Evolutionary conservation across 2,113 vertebrate species (phyloP).

Genomic region (Butorides virescens): DNA sequence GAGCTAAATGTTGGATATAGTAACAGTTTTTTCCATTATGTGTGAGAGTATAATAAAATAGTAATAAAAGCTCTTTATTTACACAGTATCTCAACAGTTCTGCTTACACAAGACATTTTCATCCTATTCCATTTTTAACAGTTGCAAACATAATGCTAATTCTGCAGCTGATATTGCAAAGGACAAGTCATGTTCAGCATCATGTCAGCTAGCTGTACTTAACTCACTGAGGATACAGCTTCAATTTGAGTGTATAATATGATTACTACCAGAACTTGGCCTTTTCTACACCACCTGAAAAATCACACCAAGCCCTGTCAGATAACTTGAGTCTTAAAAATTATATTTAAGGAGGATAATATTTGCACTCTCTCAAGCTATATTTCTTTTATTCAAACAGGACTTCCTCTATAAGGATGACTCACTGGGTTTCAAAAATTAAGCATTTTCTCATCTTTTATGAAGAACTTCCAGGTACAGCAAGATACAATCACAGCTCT

Average conservation of each 20-base stretch:
- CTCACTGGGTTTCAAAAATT: neutral
- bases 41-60: neutral
- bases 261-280: neutral
- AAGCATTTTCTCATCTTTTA: neutral
- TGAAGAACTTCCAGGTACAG: neutral
- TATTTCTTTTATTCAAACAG: neutral
- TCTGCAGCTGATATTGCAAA: constrained; percentile 23
- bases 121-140: neutral
- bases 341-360: neutral
- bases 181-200: neutral
- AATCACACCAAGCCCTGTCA: neutral
- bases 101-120: constrained; percentile 26
- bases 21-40: neutral
- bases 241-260: neutral
- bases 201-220: neutral
- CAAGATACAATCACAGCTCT: neutral
- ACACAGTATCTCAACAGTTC: neutral
- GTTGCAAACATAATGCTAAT: constrained; percentile 17
- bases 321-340: neutral
- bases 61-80: constrained; percentile 25
- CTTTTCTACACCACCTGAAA: neutral
- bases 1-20: neutral
- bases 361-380: neutral
- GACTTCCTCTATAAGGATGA: neutral
- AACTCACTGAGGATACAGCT: neutral